Evolutionary conservation across 2,797 vertebrate species (phyloP).

Genomic region (Microctenopoma lineatum): DNA sequence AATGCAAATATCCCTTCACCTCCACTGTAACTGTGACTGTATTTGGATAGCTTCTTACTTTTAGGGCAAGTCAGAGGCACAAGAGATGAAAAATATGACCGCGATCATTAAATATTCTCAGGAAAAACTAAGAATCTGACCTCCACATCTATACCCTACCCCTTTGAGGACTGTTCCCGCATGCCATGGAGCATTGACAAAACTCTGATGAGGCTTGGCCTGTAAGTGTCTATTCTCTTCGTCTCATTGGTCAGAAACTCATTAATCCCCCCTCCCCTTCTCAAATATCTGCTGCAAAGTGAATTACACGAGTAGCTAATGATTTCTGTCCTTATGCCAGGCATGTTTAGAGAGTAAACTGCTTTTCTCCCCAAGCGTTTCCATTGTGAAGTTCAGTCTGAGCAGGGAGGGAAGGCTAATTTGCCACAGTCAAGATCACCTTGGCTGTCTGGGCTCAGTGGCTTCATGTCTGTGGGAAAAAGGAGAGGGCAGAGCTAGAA

Average conservation of each 20-base stretch:
- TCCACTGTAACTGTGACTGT: no score
- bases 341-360: slow-evolving; percentile 73
- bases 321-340: slow-evolving; percentile 76
- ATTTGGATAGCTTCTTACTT: no score
- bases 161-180: slow-evolving; percentile 8
- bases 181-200: slow-evolving; percentile 17
- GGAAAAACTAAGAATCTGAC: no score
- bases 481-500: neutral
- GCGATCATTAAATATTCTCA: no score
- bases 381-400: slow-evolving; percentile 61
- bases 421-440: slow-evolving; percentile 68
- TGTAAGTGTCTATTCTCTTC: slow-evolving; percentile 40
- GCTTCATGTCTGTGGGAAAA: slow-evolving; percentile 40
- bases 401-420: slow-evolving; percentile 57
- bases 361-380: slow-evolving; percentile 66
- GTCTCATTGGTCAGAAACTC: slow-evolving; percentile 58
- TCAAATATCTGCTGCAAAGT: slow-evolving; percentile 73
- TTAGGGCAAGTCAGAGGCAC: no score
- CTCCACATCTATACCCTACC: neutral
- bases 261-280: slow-evolving; percentile 42
- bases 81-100: no score
- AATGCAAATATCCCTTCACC: no score
- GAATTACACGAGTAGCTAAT: slow-evolving; percentile 79
- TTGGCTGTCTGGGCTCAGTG: slow-evolving; percentile 38
- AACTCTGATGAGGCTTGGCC: slow-evolving; percentile 38